A percentile compares a stretch with the other conserved stretches of the same genome.
Conservation (phyloP, 2,888 invertebrate species). For the Archips xylosteana region DNA sequence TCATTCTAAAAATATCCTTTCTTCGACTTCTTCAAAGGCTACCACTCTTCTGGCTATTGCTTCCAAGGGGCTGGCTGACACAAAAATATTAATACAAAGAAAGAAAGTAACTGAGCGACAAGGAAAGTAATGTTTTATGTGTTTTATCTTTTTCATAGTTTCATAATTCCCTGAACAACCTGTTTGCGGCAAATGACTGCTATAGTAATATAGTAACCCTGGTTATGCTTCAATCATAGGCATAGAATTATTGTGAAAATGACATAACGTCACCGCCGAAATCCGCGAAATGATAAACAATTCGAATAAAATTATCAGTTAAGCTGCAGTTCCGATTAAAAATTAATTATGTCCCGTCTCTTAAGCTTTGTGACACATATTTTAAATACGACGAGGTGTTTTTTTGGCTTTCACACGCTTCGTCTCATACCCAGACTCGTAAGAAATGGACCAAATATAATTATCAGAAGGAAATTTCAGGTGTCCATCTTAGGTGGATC, state of each 20-base stretch:
- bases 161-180: no score
- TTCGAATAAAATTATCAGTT: not conserved
- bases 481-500: conserved; percentile 28
- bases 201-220: no score
- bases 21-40: no score
- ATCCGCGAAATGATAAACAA: not conserved
- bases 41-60: no score
- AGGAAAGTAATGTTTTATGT: no score
- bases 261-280: not conserved
- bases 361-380: not conserved
- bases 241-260: conserved; percentile 1
- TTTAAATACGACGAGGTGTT: not conserved
- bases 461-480: conserved; percentile 11
- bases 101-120: no score
- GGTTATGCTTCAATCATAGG: not conserved
- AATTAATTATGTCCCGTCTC: not conserved
- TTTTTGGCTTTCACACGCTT: not conserved
- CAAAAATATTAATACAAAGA: no score
- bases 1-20: not conserved
- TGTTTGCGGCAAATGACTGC: no score
- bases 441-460: not conserved
- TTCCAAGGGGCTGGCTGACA: no score
- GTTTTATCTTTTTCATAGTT: no score
- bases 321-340: not conserved
- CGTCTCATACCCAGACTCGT: not conserved